Evolutionary conservation across 37 sponge, comb jelly and placozoan genomes (phyloP), one percentile per base, ranked within the genome.

Genomic region (Bolinopsis microptera): DNA sequence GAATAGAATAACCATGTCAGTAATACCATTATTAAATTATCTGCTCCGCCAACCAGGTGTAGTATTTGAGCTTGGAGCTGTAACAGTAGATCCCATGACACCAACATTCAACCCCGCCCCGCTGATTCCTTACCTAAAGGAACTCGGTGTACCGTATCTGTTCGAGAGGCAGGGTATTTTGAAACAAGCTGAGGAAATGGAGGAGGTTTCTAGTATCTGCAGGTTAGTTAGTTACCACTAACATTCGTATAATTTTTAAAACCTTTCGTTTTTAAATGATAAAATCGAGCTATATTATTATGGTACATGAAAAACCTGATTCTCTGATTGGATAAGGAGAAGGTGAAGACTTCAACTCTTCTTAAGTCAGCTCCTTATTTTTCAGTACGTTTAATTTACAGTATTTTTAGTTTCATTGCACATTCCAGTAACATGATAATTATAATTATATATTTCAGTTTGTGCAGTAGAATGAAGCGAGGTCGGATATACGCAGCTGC

Each of bases 381-480:
- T n/a, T n/a, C n/a, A n/a, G n/a, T n/a, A n/a, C n/a, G n/a, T 48
- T 5, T 18, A 13, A 48, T 48, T 48, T 48, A 48, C 13, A 48
- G 61, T 13, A 48, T 48, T 48, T 48, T 5, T 5, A 48, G 61
- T 48, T 5, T 48, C n/a, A n/a, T n/a, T n/a, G n/a, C n/a, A n/a
- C n/a, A n/a, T n/a, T n/a, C n/a, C n/a, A n/a, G n/a, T n/a, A n/a
- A n/a, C n/a, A n/a, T n/a, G n/a, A n/a, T n/a, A n/a, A n/a, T n/a
- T n/a, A n/a, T n/a, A n/a, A n/a, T n/a, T n/a, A n/a, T n/a, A n/a
- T n/a, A n/a, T 41, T 34, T 24, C 90, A 93, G 96, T 83, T 96
- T 96, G 92, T 97, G 98, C 72, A 96, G 96, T 37, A 75, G 98
- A 26, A 95, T 97, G 96, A 97, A 97, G 95, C 95, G 98, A 37